phyloP scores from a whole-genome alignment of 2,797 vertebrate genomes.

The Orestias chungarensis region DNA sequence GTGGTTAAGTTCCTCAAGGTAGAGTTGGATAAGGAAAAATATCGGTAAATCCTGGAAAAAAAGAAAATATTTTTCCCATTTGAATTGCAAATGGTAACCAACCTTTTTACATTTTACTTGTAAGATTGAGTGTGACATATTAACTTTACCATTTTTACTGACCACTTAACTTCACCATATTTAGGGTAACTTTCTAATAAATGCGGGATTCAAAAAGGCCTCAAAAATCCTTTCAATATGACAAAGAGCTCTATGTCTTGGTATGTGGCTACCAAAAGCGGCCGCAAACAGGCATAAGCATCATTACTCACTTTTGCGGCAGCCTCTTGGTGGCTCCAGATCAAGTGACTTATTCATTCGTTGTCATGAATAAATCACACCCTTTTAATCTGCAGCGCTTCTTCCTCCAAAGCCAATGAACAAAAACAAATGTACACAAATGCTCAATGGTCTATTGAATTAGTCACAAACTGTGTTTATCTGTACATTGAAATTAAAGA shows the following conservation, averaged over 20 bases:
- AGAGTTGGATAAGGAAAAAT: neutral
- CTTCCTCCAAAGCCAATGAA: conserved; percentile 36
- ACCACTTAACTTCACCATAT: conserved; percentile 10
- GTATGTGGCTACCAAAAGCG: conserved; percentile 25
- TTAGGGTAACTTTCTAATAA: neutral
- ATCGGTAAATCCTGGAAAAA: neutral
- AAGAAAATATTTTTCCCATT: neutral
- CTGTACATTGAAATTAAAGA: too few species aligned
- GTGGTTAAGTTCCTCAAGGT: neutral
- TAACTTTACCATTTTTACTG: neutral
- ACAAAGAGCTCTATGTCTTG: conserved; percentile 16
- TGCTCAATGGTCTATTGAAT: neutral
- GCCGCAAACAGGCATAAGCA: neutral
- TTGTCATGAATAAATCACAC: conserved; percentile 74
- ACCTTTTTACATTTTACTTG: neutral
- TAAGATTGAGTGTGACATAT: conserved; percentile 11
- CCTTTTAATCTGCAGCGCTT: conserved; percentile 48
- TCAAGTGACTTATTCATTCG: conserved; percentile 63
- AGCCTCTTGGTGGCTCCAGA: conserved; percentile 44
- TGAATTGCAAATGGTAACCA: neutral
- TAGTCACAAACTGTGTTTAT: conserved; percentile 18
- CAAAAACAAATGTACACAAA: conserved; percentile 6
- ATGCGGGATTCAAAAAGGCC: conserved; percentile 16
- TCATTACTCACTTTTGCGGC: neutral
- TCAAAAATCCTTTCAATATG: conserved; percentile 6